Conservation (phyloP, 2,113 vertebrate species). For the Noctilio leporinus region DNA sequence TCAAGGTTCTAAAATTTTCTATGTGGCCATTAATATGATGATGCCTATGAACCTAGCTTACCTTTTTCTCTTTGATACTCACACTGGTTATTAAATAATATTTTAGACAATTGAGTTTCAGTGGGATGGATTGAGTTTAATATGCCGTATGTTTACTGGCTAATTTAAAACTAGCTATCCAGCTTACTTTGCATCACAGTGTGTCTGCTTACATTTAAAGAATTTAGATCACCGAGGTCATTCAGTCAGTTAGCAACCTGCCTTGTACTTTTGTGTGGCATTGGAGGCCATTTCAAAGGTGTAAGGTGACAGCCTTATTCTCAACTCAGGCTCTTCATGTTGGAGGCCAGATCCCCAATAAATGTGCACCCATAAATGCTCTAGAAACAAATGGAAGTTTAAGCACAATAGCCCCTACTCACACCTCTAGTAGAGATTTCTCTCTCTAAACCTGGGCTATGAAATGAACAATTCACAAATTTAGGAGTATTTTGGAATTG, state of each 20-base stretch:
- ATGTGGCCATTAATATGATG: background rate
- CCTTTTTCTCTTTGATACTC: slow-evolving; percentile 24
- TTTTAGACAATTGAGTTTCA: background rate
- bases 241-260: background rate
- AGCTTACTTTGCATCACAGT: background rate
- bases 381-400: background rate
- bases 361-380: background rate
- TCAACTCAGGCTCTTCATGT: background rate
- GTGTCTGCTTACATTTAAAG: background rate
- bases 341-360: background rate
- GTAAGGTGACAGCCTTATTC: background rate
- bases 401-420: background rate
- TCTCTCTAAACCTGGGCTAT: background rate
- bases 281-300: background rate
- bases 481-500: background rate
- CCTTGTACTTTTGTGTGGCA: slow-evolving; percentile 30
- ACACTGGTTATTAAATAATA: slow-evolving; percentile 13
- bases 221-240: background rate
- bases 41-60: background rate
- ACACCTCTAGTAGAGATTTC: background rate
- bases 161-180: background rate
- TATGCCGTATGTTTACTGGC: background rate
- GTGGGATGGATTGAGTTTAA: background rate
- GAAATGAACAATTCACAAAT: slow-evolving; percentile 31
- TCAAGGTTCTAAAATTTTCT: background rate